Base-by-base conservation (phyloP, 2,888 invertebrate species). In the Dorcus hopei region DNA sequence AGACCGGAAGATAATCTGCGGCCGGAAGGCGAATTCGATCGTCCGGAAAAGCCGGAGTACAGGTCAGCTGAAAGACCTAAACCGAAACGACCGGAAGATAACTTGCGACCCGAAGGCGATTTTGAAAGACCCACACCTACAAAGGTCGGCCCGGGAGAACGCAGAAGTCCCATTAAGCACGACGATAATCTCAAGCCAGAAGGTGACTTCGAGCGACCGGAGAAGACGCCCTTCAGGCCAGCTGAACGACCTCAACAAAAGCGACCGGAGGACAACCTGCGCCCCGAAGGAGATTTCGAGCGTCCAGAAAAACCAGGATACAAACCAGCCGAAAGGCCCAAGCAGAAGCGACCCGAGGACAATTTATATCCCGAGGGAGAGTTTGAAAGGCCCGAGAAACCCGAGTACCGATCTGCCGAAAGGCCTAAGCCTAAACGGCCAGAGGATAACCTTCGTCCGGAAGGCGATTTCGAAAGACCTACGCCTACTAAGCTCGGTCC, bases 1-100 rank as follows among this genome's bases (percentile, higher is more conserved):
- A 81, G 78, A 70, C 87, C 86, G 26, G 80, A 83, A 62, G 88
- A 89, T 68, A 87, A 88, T 73, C 74, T 88, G 4, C 73, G 82
- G 57, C 80, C 83, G 4, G 85, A 86, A 75, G 85, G 82, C 11
- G 79, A 78, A 19, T 81, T 80, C 65, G 79, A 79, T 68, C 61
- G 71, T 55, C 73, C 78, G 41, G 78, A 70, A 14, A 69, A 68
- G 61, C 64, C 68, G 3, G 61, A 64, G 52, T 73, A 69, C 55
- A 53, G 64, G 7, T 75, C 74, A 19, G 75, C 63, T 5, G 78
- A 79, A 62, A 57, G 76, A 52, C 81, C 81, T 1, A 73, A 76
- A 4, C 80, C 77, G 14, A 80, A 72, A 9, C 80, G 78, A 61
- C 84, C 82, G 1, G 70, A 78, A 57, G 85, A 85, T 61, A 81